Evolutionary conservation across 2,888 invertebrate genomes (phyloP).

Genomic region (Helicoverpa assulta): DNA sequence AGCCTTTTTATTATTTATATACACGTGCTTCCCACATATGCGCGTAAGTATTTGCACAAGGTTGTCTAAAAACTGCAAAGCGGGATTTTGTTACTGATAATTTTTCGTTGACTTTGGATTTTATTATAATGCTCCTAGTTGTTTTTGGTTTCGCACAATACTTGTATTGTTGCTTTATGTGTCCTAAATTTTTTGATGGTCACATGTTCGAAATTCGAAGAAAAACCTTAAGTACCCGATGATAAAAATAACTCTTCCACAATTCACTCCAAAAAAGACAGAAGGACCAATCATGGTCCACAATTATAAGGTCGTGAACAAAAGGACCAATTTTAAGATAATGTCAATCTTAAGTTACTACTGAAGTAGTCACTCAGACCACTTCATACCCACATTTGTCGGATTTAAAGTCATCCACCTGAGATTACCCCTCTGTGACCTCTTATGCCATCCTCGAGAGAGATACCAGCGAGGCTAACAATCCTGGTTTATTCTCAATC

Average conservation of each 20-base stretch:
- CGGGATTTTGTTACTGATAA: neutral
- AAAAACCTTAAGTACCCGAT: neutral
- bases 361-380: neutral
- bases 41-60: conserved; percentile 13
- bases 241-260: neutral
- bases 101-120: neutral
- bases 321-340: too few relatives aligned
- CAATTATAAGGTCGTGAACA: neutral
- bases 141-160: neutral
- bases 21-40: neutral
- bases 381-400: neutral
- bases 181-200: too few relatives aligned
- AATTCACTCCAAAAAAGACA: neutral
- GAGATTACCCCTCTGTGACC: conserved; percentile 18
- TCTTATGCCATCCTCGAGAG: conserved; percentile 34
- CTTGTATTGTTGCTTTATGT: neutral
- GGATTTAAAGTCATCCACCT: conserved; percentile 9
- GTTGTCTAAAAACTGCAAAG: neutral
- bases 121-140: neutral
- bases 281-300: neutral
- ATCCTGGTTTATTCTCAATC: conserved; percentile 16
- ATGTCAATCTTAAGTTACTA: neutral
- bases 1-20: conserved; percentile 16
- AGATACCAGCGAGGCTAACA: conserved; percentile 9
- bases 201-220: neutral